These are phyloP conservation scores for Bombus pyrosoma DNA, from an alignment of 1,140 invertebrate species.

Conservation along the genomic window DNA sequence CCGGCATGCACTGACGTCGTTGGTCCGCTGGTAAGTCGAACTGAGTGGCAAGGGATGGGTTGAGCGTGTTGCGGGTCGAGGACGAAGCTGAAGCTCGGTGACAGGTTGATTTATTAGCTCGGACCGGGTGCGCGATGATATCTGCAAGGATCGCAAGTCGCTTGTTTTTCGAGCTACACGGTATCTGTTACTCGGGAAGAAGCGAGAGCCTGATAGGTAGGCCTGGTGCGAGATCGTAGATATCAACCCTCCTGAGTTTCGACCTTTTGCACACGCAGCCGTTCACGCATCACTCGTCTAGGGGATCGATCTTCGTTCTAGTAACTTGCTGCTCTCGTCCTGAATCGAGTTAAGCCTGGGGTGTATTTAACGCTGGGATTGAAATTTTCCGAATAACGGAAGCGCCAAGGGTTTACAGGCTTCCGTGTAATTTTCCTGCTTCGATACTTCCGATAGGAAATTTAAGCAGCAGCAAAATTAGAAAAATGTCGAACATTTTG, in stretches of 20 bases:
- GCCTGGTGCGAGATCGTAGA: neutral
- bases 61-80: constrained; percentile 40
- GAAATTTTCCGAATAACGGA: neutral
- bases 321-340: neutral
- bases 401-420: neutral
- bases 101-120: constrained; percentile 56
- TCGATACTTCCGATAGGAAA: neutral
- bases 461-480: too few relatives aligned
- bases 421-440: neutral
- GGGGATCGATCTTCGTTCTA: constrained; percentile 12
- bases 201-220: neutral
- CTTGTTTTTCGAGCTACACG: constrained; percentile 4
- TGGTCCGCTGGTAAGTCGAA: neutral
- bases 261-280: constrained; percentile 35
- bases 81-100: constrained; percentile 39
- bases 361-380: neutral
- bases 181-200: constrained; percentile 16
- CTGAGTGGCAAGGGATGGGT: neutral
- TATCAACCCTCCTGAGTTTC: neutral
- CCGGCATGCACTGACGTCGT: neutral
- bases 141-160: constrained; percentile 27
- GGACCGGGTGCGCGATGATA: constrained; percentile 42
- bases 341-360: neutral
- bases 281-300: neutral
- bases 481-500: too few relatives aligned